These are phyloP conservation scores for Plusia festucae DNA, from an alignment of 2,888 invertebrate genomes.

Conservation along the genomic window DNA sequence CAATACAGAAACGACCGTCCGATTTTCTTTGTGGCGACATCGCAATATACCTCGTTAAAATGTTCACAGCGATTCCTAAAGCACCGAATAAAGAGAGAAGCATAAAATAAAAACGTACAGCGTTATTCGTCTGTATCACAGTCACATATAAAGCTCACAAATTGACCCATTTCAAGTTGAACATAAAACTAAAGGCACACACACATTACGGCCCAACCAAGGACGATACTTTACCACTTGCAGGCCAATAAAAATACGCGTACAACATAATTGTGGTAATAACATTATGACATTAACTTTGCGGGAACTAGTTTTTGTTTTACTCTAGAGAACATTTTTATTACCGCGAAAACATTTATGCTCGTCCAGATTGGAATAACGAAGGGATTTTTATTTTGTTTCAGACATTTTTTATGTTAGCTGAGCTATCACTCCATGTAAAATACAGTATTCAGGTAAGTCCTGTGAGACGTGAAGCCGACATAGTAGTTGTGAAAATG, in stretches of 20 bases:
- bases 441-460: too few relatives aligned
- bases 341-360: slow-evolving; percentile 1
- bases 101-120: slow-evolving; percentile 61
- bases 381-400: background rate
- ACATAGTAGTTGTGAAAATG: too few relatives aligned
- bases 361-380: background rate
- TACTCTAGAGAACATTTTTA: slow-evolving; percentile 17
- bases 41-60: slow-evolving; percentile 46
- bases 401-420: background rate
- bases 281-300: slow-evolving; percentile 55
- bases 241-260: slow-evolving; percentile 62
- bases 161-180: slow-evolving; percentile 63
- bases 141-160: slow-evolving; percentile 63
- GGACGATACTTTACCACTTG: slow-evolving; percentile 63
- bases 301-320: slow-evolving; percentile 31
- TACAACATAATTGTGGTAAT: slow-evolving; percentile 55
- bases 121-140: slow-evolving; percentile 64
- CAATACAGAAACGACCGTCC: slow-evolving; percentile 32
- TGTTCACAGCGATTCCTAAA: slow-evolving; percentile 47
- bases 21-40: slow-evolving; percentile 36
- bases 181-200: slow-evolving; percentile 65
- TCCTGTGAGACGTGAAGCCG: too few relatives aligned
- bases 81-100: slow-evolving; percentile 52
- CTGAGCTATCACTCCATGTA: too few relatives aligned
- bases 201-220: slow-evolving; percentile 57